Evolutionary conservation across 2,888 invertebrate species (phyloP).

Genomic region (Pediacus dermestoides): DNA sequence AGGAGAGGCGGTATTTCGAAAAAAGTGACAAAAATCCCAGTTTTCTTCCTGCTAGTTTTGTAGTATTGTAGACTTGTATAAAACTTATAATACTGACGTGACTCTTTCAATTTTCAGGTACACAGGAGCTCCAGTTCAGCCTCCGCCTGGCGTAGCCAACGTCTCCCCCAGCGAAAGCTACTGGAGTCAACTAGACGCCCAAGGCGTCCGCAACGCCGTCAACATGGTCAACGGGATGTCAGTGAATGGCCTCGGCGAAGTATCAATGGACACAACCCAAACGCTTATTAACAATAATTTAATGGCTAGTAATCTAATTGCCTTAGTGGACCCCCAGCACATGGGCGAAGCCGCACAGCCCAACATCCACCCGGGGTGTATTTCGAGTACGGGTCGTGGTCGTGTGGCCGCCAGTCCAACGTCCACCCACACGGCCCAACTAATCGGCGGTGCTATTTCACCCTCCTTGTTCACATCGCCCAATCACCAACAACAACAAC

Average conservation of each 20-base stretch:
- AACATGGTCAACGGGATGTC: slow-evolving; percentile 74
- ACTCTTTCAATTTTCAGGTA: too few relatives aligned
- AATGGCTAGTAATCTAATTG: slow-evolving; percentile 50
- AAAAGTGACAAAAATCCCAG: too few relatives aligned
- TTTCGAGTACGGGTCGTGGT: slow-evolving; percentile 61
- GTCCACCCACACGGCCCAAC: slow-evolving; percentile 60
- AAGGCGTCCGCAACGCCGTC: slow-evolving; percentile 62
- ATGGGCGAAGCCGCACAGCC: slow-evolving; percentile 53
- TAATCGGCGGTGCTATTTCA: slow-evolving; percentile 68
- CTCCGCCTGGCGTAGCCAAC: slow-evolving; percentile 84
- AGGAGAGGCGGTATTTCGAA: too few relatives aligned
- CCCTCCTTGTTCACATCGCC: slow-evolving; percentile 60
- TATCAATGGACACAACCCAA: slow-evolving; percentile 66
- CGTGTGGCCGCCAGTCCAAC: slow-evolving; percentile 57
- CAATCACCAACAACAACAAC: slow-evolving; percentile 42
- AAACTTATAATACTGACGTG: too few relatives aligned
- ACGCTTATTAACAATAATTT: slow-evolving; percentile 54
- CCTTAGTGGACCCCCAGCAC: slow-evolving; percentile 45
- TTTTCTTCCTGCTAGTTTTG: too few relatives aligned
- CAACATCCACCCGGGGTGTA: slow-evolving; percentile 62
- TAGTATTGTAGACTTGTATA: too few relatives aligned
- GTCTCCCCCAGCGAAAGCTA: slow-evolving; percentile 92
- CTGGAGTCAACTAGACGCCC: slow-evolving; percentile 81
- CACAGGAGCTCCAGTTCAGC: slow-evolving; percentile 86
- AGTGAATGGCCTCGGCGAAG: slow-evolving; percentile 70